phyloP scores from a whole-genome alignment of 2,113 vertebrate genomes.

The Epinephelus moara region DNA sequence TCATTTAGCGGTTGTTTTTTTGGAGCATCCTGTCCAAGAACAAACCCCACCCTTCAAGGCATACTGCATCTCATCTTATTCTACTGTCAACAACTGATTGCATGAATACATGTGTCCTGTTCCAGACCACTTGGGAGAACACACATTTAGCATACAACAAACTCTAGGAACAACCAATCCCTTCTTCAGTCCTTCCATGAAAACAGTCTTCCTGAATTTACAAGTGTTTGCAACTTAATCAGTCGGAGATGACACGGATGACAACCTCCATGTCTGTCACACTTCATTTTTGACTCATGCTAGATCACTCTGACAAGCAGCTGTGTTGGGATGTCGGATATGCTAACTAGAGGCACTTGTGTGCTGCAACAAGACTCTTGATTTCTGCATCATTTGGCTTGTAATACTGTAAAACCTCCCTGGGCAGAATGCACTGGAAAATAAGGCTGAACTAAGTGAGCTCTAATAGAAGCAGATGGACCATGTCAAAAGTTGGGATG shows the following conservation, averaged over 20 bases:
- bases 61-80: slow-evolving; percentile 14
- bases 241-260: slow-evolving; percentile 22
- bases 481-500: slow-evolving; percentile 35
- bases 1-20: slow-evolving; percentile 35
- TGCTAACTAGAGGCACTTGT: slow-evolving; percentile 23
- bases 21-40: slow-evolving; percentile 2
- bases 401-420: slow-evolving; percentile 27
- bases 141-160: background rate
- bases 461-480: slow-evolving; percentile 54
- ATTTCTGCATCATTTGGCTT: slow-evolving; percentile 53
- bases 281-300: slow-evolving; percentile 15
- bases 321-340: slow-evolving; percentile 27
- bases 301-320: slow-evolving; percentile 20
- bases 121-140: slow-evolving; percentile 28
- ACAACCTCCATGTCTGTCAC: slow-evolving; percentile 29
- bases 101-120: background rate
- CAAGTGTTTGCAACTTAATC: slow-evolving; percentile 21
- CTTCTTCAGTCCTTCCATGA: slow-evolving; percentile 24
- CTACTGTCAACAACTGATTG: slow-evolving; percentile 21
- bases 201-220: slow-evolving; percentile 26
- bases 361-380: background rate
- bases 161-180: slow-evolving; percentile 11
- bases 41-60: background rate
- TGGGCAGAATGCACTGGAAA: slow-evolving; percentile 31
- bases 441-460: slow-evolving; percentile 34